Evolutionary conservation across 92 coral and sea anemone species (phyloP).

Genomic region (Porites divaricata): DNA sequence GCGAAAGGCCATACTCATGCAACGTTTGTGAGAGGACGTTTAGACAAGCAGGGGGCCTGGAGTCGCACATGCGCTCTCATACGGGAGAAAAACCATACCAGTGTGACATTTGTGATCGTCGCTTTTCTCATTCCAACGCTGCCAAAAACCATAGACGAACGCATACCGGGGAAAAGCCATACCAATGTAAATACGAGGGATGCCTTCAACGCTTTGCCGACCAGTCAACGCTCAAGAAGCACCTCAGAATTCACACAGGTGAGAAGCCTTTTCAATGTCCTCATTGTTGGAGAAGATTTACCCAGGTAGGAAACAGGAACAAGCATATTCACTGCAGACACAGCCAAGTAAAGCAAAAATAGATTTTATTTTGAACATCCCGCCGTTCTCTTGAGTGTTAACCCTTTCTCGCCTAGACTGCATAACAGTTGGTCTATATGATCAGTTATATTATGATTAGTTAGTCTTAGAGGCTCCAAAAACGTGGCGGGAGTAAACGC

Average conservation of each 20-base stretch:
- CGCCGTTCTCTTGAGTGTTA: background rate
- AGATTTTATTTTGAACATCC: background rate
- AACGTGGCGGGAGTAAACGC: too few relatives aligned
- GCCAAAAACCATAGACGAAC: constrained; percentile 75
- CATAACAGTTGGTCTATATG: too few relatives aligned
- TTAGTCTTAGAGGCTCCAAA: too few relatives aligned
- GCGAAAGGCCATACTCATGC: constrained; percentile 70
- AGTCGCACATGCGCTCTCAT: constrained; percentile 67
- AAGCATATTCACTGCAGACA: constrained; percentile 78
- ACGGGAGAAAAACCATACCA: constrained; percentile 81
- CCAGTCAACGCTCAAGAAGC: constrained; percentile 82
- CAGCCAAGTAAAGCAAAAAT: background rate
- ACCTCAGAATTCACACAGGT: constrained; percentile 77
- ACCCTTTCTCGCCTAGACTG: background rate
- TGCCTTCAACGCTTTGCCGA: constrained; percentile 81
- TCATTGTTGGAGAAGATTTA: constrained; percentile 68
- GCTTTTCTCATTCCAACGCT: constrained; percentile 82
- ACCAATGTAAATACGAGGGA: constrained; percentile 52
- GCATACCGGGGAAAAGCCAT: constrained; percentile 86
- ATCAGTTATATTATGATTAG: too few relatives aligned
- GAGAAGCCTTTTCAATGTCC: constrained; percentile 77
- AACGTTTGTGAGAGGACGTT: constrained; percentile 58
- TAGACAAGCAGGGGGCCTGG: constrained; percentile 70
- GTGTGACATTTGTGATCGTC: constrained; percentile 68
- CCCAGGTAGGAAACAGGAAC: constrained; percentile 88